Evolutionary conservation across 1,140 invertebrate species (phyloP).

Genomic region (Drosophila nikananu): DNA sequence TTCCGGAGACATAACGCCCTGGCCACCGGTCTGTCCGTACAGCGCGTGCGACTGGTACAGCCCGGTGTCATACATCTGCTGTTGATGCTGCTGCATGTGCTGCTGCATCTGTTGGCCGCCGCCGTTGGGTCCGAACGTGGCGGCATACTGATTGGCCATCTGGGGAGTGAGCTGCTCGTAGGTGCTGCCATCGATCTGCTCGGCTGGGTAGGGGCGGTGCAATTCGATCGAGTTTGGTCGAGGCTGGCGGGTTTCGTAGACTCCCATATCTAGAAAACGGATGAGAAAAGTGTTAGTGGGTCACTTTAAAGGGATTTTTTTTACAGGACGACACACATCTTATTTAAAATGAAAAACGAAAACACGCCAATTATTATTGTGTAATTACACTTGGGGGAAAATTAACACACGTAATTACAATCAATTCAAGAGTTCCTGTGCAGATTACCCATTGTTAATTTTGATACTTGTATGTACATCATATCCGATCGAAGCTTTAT

Average conservation of each 20-base stretch:
- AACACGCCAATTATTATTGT: slow-evolving; percentile 47
- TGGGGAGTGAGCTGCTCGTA: slow-evolving; percentile 81
- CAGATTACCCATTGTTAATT: slow-evolving; percentile 10
- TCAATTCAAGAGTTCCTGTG: slow-evolving; percentile 29
- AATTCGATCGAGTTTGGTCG: slow-evolving; percentile 92
- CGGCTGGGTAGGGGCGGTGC: slow-evolving; percentile 88
- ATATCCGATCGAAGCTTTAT: slow-evolving; percentile 1
- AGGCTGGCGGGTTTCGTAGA: slow-evolving; percentile 87
- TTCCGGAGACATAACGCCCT: slow-evolving; percentile 85
- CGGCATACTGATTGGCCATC: slow-evolving; percentile 63
- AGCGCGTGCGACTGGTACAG: slow-evolving; percentile 83
- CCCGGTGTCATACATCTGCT: slow-evolving; percentile 78
- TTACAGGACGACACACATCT: slow-evolving; percentile 43
- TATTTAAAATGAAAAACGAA: slow-evolving; percentile 14
- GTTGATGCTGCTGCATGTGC: slow-evolving; percentile 63
- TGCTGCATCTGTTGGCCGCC: slow-evolving; percentile 50
- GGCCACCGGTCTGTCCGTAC: slow-evolving; percentile 85
- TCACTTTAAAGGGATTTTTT: not conserved
- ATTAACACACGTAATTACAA: slow-evolving; percentile 38
- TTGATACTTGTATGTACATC: slow-evolving; percentile 12
- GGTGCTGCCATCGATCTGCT: slow-evolving; percentile 86
- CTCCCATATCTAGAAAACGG: slow-evolving; percentile 78
- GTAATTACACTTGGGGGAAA: slow-evolving; percentile 31
- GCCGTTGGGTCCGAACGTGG: slow-evolving; percentile 77
- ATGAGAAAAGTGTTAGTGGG: slow-evolving; percentile 8